Evolutionary conservation across 1,140 invertebrate genomes (phyloP), one percentile per base, ranked within the genome.

Genomic region (Acyrthosiphon pisum): DNA sequence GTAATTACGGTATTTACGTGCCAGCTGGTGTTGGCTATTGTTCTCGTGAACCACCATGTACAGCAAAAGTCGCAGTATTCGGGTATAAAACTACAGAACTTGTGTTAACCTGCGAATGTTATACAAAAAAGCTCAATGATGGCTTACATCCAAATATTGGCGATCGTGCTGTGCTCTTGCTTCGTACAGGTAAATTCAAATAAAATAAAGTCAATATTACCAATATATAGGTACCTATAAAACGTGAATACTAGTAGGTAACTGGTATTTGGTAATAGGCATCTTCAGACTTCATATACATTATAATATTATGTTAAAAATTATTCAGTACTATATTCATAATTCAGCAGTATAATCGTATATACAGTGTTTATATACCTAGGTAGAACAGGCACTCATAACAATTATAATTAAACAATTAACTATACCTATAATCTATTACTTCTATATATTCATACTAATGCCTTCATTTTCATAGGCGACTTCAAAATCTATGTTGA

Each of bases 121-220:
- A 35, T 87, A 48, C 14, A 20, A 87, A 87, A 87, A 87, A 87
- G 30, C 46, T 48, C 86, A 30, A 87, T 30, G 30, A 87, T 87
- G 86, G 26, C 86, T 48, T n/a, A 48, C 86, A 30, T 48, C 44
- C 86, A 87, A 56, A 23, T 89, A 23, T 89, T 89, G 48, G 22
- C 48, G 87, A 9, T 56, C 35, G 48, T 37, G 48, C 50, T 89
- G 48, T 89, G 48, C 48, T 53, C n/a, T 89, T 56, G 20, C 22
- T 89, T 89, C 48, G 0, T 89, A 37, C 87, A 89, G 87, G 87
- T 89, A 89, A 84, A 87, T 87, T 41, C 37, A 84, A 84, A 84
- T 23, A 84, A 30, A 60, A 60, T 60, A 11, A 68, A 68, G n/a
- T n/a, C 83, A 44, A 81, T 81, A 30, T 44, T 44, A 26, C 81